A percentile compares a stretch with the other conserved stretches of the same genome.
Conservation (phyloP, 2,113 vertebrate genomes). For the Isichthys henryi region DNA sequence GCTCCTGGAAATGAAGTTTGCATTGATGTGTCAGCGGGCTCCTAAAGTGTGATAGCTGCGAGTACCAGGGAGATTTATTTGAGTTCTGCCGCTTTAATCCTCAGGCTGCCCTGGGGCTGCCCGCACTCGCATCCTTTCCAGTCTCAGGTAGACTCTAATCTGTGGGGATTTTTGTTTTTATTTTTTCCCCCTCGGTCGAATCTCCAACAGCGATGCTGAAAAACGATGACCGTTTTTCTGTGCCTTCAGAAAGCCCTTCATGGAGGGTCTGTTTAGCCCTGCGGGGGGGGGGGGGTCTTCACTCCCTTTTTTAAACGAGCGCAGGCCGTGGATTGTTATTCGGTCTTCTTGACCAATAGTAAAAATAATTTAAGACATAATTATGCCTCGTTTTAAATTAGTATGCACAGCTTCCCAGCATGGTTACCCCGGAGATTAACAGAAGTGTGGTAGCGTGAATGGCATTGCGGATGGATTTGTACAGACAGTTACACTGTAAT, state of each 20-base stretch:
- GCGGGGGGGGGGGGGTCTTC: background rate
- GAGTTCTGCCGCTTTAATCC: slow-evolving; percentile 53
- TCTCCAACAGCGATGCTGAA: background rate
- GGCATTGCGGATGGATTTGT: background rate
- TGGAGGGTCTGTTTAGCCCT: background rate
- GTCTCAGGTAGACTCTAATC: slow-evolving; percentile 54
- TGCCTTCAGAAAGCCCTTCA: background rate
- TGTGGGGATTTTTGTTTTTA: slow-evolving; percentile 30
- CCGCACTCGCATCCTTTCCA: slow-evolving; percentile 30
- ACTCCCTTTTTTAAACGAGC: background rate
- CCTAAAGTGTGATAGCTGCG: slow-evolving; percentile 42
- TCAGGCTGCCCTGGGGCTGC: slow-evolving; percentile 50
- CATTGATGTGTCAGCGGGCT: slow-evolving; percentile 58
- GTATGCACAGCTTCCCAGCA: background rate
- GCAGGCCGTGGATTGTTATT: background rate
- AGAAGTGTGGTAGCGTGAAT: background rate
- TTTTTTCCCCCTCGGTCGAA: background rate
- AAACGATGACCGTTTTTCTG: background rate
- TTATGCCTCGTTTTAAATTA: background rate
- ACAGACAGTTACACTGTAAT: background rate
- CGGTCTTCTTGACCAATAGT: background rate
- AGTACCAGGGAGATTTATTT: slow-evolving; percentile 40
- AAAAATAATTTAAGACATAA: background rate
- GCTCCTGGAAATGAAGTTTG: slow-evolving; percentile 51
- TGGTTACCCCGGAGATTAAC: background rate